Conservation (phyloP, 2,888 invertebrate species). For the Andrena minutula region DNA sequence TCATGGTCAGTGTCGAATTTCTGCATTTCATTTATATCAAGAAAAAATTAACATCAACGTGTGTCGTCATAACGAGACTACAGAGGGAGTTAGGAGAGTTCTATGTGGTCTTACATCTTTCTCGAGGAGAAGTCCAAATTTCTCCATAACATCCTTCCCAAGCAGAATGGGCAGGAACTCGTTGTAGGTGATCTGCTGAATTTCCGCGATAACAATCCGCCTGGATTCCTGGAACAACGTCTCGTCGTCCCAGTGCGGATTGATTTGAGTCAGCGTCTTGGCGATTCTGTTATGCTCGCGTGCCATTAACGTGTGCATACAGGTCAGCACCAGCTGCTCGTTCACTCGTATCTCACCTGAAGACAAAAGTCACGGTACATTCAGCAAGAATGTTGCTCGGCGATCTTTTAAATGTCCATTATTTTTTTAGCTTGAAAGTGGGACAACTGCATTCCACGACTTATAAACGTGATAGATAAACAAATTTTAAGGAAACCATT, state of each 20-base stretch:
- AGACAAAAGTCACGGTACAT: constrained; percentile 25
- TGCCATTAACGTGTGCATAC: constrained; percentile 96
- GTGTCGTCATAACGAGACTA: neutral
- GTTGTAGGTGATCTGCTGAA: constrained; percentile 96
- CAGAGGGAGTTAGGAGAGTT: neutral
- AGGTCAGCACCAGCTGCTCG: constrained; percentile 94
- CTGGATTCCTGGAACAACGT: constrained; percentile 95
- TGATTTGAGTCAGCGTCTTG: constrained; percentile 90
- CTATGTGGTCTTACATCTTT: constrained; percentile 88
- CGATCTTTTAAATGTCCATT: neutral
- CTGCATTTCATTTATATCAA: too few species aligned
- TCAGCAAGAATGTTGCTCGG: constrained; percentile 22
- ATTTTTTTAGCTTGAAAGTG: neutral
- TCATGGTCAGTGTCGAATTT: too few species aligned
- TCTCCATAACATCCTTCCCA: constrained; percentile 96
- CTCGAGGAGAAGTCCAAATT: constrained; percentile 93
- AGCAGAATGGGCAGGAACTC: constrained; percentile 95
- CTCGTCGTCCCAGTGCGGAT: constrained; percentile 98
- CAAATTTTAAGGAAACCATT: neutral
- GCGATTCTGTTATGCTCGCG: constrained; percentile 96
- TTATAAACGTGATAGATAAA: neutral
- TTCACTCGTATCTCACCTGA: constrained; percentile 95
- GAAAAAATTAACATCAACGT: too few species aligned
- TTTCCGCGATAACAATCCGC: constrained; percentile 93
- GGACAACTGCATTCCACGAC: constrained; percentile 20